A percentile compares a stretch with the other conserved stretches of the same genome.
Evolutionary conservation across 2,888 invertebrate genomes (phyloP).

Genomic region (Temnothorax unifasciatus): DNA sequence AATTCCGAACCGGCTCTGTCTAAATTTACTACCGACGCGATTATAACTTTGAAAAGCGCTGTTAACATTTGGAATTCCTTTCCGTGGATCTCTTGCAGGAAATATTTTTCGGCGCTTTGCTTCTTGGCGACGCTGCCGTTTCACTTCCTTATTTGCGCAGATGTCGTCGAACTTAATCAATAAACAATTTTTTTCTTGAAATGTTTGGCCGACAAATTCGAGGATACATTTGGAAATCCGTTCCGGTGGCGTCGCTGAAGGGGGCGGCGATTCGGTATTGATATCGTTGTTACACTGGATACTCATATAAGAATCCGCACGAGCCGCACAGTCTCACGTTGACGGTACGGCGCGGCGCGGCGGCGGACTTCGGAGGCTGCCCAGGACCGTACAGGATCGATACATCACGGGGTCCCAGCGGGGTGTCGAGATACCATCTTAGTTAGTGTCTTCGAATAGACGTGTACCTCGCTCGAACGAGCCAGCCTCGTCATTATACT

Average conservation of each 20-base stretch:
- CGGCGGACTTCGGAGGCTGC: conserved; percentile 63
- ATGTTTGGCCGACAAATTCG: neutral
- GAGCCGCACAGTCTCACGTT: conserved; percentile 49
- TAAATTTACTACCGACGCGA: conserved; percentile 29
- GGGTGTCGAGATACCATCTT: conserved; percentile 82
- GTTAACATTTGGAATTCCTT: conserved; percentile 40
- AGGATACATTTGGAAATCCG: neutral
- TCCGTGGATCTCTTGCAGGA: neutral
- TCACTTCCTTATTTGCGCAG: neutral
- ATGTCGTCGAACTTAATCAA: neutral
- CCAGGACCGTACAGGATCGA: conserved; percentile 84
- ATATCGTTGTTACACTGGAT: conserved; percentile 64
- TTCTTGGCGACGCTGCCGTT: neutral
- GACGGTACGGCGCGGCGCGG: neutral
- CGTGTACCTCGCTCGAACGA: conserved; percentile 75
- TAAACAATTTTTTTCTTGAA: neutral
- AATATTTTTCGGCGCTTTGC: neutral
- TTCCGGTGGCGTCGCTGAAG: conserved; percentile 51
- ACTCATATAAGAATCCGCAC: conserved; percentile 61
- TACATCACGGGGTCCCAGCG: conserved; percentile 84
- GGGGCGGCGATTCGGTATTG: conserved; percentile 60
- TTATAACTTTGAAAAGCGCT: conserved; percentile 32
- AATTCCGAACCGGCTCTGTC: conserved; percentile 12
- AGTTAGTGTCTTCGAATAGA: conserved; percentile 81
- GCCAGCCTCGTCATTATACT: conserved; percentile 80